A percentile compares a stretch with the other conserved stretches of the same genome.
Evolutionary conservation across 2,888 invertebrate species (phyloP).

Genomic region (Oxyscelio sp.): DNA sequence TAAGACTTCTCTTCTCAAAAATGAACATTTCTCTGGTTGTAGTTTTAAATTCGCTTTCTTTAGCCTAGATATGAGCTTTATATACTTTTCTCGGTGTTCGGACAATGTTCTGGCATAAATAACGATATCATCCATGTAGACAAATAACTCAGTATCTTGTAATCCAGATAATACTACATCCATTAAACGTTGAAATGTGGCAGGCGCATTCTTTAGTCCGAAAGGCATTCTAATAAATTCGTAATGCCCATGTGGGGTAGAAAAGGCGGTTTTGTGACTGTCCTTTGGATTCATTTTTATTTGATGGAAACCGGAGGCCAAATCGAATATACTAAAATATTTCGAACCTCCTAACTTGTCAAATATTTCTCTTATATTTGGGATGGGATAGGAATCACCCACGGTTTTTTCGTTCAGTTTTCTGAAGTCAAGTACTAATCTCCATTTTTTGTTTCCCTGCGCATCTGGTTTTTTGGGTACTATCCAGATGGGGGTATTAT

Average conservation of each 20-base stretch:
- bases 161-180: constrained; percentile 6
- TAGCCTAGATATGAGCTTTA: background rate
- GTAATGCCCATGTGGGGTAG: constrained; percentile 13
- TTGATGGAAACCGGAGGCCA: constrained; percentile 16
- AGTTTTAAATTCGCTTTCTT: constrained; percentile 10
- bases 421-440: constrained; percentile 22
- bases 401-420: constrained; percentile 19
- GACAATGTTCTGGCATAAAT: background rate
- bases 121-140: constrained; percentile 18
- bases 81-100: constrained; percentile 11
- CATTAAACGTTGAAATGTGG: constrained; percentile 16
- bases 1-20: constrained; percentile 18
- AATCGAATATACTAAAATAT: constrained; percentile 11
- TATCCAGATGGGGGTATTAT: constrained; percentile 20
- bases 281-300: background rate
- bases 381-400: constrained; percentile 11
- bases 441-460: constrained; percentile 15
- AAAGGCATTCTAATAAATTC: constrained; percentile 10
- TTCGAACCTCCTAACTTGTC: background rate
- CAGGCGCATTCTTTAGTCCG: background rate
- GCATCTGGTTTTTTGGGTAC: constrained; percentile 12
- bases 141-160: constrained; percentile 7
- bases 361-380: constrained; percentile 4
- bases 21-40: constrained; percentile 12
- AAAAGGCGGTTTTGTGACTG: background rate